These are phyloP conservation scores for Microcebus jonahi DNA, from an alignment of 2,113 vertebrate genomes.

Conservation along the genomic window DNA sequence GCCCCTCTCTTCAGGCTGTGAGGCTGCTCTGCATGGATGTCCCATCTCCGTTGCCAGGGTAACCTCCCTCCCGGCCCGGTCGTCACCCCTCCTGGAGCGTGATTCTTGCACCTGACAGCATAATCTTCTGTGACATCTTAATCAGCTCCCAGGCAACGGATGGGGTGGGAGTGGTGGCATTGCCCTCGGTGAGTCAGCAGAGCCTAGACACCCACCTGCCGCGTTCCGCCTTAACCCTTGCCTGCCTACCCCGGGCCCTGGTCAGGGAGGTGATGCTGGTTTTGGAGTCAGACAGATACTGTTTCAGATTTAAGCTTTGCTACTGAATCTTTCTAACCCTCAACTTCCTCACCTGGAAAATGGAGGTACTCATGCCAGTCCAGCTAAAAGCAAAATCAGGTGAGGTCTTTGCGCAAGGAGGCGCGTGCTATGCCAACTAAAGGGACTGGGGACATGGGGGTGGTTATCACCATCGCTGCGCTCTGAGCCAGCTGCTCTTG, in stretches of 20 bases:
- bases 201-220: neutral
- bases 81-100: constrained; percentile 60
- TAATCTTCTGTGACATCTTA: constrained; percentile 74
- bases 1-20: neutral
- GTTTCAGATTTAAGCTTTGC: neutral
- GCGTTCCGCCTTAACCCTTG: constrained; percentile 9
- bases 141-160: constrained; percentile 70
- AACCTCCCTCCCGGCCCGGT: constrained; percentile 30
- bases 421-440: fast-evolving
- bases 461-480: fast-evolving
- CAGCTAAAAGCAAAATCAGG: fast-evolving
- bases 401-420: neutral
- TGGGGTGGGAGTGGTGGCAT: neutral
- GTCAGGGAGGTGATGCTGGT: fast-evolving
- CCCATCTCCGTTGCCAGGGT: constrained; percentile 44
- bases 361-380: fast-evolving
- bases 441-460: neutral
- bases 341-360: neutral
- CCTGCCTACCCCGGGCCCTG: neutral
- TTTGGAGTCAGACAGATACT: neutral
- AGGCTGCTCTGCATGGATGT: neutral
- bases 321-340: neutral
- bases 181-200: constrained; percentile 36
- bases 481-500: neutral
- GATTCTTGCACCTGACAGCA: constrained; percentile 66